A percentile compares a stretch with the other conserved stretches of the same genome.
Conservation (phyloP, 1,140 invertebrate genomes). For the Calephelis virginiensis region DNA sequence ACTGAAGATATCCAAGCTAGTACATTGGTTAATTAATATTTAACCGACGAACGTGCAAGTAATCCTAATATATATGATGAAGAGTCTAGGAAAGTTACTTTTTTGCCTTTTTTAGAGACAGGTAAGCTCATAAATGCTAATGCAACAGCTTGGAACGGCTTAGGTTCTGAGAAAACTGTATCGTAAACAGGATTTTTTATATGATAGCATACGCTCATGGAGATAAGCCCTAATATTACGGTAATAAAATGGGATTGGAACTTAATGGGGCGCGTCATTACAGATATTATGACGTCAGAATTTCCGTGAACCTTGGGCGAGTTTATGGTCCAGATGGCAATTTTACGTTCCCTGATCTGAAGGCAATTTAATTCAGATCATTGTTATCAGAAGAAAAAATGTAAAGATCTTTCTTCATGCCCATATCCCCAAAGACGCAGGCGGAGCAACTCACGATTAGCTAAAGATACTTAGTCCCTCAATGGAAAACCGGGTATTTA, state of each 20-base stretch:
- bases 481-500: too few species aligned
- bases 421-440: too few species aligned
- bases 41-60: too few species aligned
- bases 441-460: too few species aligned
- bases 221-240: conserved; percentile 15
- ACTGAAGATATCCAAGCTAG: too few species aligned
- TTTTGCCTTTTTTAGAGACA: neutral
- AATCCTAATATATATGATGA: too few species aligned
- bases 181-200: neutral
- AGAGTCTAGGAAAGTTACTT: too few species aligned
- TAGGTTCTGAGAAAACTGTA: conserved; percentile 1
- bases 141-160: neutral
- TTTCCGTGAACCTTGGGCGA: neutral
- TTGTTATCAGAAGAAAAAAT: too few species aligned
- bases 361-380: too few species aligned
- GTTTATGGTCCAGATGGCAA: neutral
- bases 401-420: too few species aligned
- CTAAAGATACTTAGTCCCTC: too few species aligned
- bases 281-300: conserved; percentile 8
- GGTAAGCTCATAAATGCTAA: neutral
- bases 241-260: conserved; percentile 13
- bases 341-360: neutral
- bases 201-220: neutral
- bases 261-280: neutral
- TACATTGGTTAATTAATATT: too few species aligned